Evolutionary conservation across 2,113 vertebrate species (phyloP), one percentile per base, ranked within the genome.

Genomic region (Chroicocephalus ridibundus): DNA sequence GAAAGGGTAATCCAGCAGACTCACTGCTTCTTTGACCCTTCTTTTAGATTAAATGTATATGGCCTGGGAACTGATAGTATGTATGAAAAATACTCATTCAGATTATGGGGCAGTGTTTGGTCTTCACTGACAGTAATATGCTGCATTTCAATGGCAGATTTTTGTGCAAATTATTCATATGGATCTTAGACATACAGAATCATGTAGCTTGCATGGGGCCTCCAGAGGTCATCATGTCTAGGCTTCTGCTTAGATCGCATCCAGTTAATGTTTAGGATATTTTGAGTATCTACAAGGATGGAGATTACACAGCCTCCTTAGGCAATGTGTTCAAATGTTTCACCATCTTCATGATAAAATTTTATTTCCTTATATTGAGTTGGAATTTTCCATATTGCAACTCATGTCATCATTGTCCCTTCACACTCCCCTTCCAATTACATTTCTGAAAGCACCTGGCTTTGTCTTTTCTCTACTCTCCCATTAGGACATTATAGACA

Each of bases 401-500:
- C 3, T 71, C 10, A 27, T 36, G 24, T n/a, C 8, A 32, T 61
- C 10, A 19, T 68, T 80, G 21, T 7, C 5, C 14, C 21, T 15
- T 13, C 4, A 1, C 2, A 7, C 6, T 4, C 18, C 2, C 5
- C 18, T 69, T 55, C 32, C 4, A 3, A 16, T 40, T 42, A 38
- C 9, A 18, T 14, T 7, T 58, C 20, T 64, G 38, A 79, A 86
- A 86, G 3, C 22, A 55, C 7, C 32, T 38, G 15, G 3, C 17
- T 75, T 86, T 82, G 11, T 42, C 15, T 79, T 85, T 74, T 44
- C 32, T 49, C 15, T 62, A 0, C 15, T 65, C 18, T 65, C 6
- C 12, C 9, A 16, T 65, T 46, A 52, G 5, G 11, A 65, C 62
- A 3, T 54, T 54, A 27, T 4, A 83, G 14, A 31, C 11, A 78